These are phyloP conservation scores for Argyresthia albistria DNA, from an alignment of 2,888 invertebrate species.

Conservation along the genomic window DNA sequence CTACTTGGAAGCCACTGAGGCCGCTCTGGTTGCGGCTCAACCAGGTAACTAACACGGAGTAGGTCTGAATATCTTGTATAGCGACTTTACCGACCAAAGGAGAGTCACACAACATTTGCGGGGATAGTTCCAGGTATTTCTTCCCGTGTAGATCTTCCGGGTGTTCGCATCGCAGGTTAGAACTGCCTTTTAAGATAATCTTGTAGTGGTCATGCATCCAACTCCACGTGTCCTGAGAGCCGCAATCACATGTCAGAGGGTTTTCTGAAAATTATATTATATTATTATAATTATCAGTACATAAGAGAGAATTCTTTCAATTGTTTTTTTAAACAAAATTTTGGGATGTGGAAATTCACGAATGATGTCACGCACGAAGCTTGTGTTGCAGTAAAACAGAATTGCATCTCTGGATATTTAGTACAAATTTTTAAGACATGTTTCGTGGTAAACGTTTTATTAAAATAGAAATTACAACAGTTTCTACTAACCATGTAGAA, in stretches of 20 bases:
- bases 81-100: constrained; percentile 88
- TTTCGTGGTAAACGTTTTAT: background rate
- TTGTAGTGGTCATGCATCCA: constrained; percentile 93
- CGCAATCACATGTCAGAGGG: constrained; percentile 91
- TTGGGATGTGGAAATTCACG: background rate
- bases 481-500: constrained; percentile 81
- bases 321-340: background rate
- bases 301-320: background rate
- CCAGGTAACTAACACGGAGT: constrained; percentile 90
- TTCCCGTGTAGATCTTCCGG: constrained; percentile 85
- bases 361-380: background rate
- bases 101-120: constrained; percentile 87
- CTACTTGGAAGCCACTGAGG: constrained; percentile 87
- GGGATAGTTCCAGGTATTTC: constrained; percentile 83
- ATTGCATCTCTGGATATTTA: background rate
- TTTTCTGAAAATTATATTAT: constrained; percentile 77
- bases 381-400: background rate
- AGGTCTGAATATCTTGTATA: constrained; percentile 90
- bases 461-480: background rate
- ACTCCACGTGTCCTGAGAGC: constrained; percentile 92
- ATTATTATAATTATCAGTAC: background rate
- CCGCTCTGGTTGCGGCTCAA: constrained; percentile 90
- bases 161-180: constrained; percentile 83
- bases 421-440: background rate
- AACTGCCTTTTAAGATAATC: constrained; percentile 74